These are phyloP conservation scores for Pogonocichla stellata DNA, from an alignment of 2,113 vertebrate species.

Conservation along the genomic window DNA sequence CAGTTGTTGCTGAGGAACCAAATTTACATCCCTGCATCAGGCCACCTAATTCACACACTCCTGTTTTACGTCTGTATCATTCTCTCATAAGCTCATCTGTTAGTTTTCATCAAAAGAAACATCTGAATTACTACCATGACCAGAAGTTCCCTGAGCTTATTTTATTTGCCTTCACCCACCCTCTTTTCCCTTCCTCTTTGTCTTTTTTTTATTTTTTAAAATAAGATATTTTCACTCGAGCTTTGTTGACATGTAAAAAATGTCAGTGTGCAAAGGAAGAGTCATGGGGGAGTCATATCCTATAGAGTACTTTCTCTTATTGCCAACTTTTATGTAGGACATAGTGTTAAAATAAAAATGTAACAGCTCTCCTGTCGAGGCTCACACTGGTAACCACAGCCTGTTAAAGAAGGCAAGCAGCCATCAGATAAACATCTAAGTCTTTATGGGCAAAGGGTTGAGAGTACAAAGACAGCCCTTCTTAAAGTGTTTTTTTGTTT, in stretches of 20 bases:
- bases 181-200: background rate
- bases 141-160: background rate
- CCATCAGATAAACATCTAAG: background rate
- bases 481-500: background rate
- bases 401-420: constrained; percentile 6
- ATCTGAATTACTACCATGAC: background rate
- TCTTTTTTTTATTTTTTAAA: background rate
- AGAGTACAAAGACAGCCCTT: background rate
- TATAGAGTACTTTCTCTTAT: constrained; percentile 19
- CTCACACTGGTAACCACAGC: background rate
- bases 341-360: constrained; percentile 38
- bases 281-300: background rate
- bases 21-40: background rate
- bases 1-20: background rate
- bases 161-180: background rate
- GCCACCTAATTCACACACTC: background rate
- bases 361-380: background rate
- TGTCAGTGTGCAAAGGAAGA: background rate
- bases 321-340: constrained; percentile 39
- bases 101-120: background rate
- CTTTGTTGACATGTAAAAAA: background rate
- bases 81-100: background rate
- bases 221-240: background rate
- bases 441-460: background rate
- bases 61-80: background rate